These are phyloP conservation scores for Notodonta dromedarius DNA, from an alignment of 2,888 invertebrate genomes.

Conservation along the genomic window DNA sequence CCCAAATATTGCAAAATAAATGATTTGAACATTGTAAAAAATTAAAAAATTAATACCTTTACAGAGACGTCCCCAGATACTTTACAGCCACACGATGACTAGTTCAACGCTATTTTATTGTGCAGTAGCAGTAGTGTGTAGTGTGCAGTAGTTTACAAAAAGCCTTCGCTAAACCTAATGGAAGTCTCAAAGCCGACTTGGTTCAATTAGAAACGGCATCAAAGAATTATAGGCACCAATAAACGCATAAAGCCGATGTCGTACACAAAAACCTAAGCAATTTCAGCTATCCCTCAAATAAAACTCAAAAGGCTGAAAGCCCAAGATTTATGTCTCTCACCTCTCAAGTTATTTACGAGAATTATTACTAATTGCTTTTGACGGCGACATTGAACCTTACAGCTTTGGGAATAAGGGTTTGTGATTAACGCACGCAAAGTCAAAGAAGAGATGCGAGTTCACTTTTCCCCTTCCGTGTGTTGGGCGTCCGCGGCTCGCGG, in stretches of 20 bases:
- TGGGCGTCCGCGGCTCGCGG: constrained; percentile 20
- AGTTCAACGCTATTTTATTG: constrained; percentile 23
- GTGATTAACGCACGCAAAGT: constrained; percentile 39
- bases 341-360: constrained; percentile 52
- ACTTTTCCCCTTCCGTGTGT: constrained; percentile 20
- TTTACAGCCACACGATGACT: background rate
- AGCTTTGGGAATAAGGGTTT: constrained; percentile 28
- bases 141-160: constrained; percentile 15
- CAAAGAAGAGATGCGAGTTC: constrained; percentile 37
- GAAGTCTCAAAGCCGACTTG: constrained; percentile 36
- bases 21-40: no score
- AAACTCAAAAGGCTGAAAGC: constrained; percentile 49
- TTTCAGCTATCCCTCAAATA: constrained; percentile 51
- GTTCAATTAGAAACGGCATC: constrained; percentile 36
- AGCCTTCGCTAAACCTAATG: constrained; percentile 9
- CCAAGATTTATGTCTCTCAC: constrained; percentile 56
- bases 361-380: constrained; percentile 51
- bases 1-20: no score
- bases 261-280: constrained; percentile 43
- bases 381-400: constrained; percentile 45
- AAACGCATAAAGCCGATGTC: constrained; percentile 37
- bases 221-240: constrained; percentile 41
- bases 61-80: background rate
- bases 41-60: no score
- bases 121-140: constrained; percentile 13